These are phyloP conservation scores for Eulimnadia texana DNA, from an alignment of 1,140 invertebrate species.

Conservation along the genomic window DNA sequence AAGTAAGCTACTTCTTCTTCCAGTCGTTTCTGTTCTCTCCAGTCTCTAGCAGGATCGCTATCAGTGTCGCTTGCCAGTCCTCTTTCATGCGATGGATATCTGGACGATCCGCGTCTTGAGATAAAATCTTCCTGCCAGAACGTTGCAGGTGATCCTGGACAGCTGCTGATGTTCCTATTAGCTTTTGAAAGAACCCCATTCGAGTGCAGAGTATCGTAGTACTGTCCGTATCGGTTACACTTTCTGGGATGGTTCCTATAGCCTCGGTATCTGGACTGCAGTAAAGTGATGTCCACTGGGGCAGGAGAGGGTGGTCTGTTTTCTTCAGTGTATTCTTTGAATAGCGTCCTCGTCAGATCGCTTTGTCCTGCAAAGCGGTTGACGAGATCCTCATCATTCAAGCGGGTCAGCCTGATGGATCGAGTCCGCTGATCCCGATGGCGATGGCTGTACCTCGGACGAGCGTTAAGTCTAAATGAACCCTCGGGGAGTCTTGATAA, in stretches of 20 bases:
- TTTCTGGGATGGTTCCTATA: no score
- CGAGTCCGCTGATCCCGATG: neutral
- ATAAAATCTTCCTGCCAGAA: neutral
- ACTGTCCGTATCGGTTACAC: no score
- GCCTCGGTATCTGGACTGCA: neutral
- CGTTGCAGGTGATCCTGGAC: neutral
- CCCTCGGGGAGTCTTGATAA: neutral
- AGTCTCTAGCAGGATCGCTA: neutral
- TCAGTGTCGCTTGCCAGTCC: no score
- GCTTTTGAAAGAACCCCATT: no score
- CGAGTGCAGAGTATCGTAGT: no score
- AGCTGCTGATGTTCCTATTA: neutral
- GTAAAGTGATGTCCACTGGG: neutral
- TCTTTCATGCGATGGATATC: neutral
- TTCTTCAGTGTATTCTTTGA: neutral
- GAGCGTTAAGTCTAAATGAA: neutral
- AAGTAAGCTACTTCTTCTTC: constrained; percentile 3
- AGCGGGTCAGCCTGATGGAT: no score
- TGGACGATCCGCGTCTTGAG: neutral
- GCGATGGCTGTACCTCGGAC: neutral
- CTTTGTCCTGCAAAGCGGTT: neutral
- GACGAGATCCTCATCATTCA: neutral
- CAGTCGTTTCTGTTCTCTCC: constrained; percentile 4
- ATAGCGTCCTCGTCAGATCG: neutral
- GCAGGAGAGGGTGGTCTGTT: constrained; percentile 2